phyloP scores from a whole-genome alignment of 2,888 invertebrate genomes.

The Thelaira solivaga region DNA sequence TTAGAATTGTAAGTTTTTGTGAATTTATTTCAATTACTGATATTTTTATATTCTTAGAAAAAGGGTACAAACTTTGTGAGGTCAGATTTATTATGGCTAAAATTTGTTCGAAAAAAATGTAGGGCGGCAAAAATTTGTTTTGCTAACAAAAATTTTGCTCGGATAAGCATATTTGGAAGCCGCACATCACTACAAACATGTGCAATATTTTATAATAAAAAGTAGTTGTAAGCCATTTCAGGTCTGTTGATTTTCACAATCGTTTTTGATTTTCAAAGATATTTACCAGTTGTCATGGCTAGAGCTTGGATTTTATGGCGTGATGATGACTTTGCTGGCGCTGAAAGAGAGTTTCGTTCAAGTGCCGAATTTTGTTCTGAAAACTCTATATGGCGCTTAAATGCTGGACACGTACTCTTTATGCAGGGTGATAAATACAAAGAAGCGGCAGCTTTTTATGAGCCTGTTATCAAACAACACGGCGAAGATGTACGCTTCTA shows the following conservation, averaged over 20 bases:
- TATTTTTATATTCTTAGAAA: no score
- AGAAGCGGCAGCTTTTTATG: conserved; percentile 98
- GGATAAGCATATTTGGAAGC: no score
- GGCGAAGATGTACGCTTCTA: conserved; percentile 84
- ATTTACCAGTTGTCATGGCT: conserved; percentile 99
- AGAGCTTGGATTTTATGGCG: conserved; percentile 99
- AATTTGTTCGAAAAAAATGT: no score
- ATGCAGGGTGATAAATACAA: conserved; percentile 99
- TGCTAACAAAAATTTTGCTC: no score
- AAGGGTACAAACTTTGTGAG: no score
- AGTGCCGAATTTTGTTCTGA: conserved; percentile 99
- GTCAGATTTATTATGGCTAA: no score
- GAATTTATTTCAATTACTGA: no score
- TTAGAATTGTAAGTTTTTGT: conserved; percentile 81
- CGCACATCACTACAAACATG: no score
- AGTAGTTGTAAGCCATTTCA: no score
- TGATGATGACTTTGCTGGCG: conserved; percentile 94
- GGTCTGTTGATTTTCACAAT: background rate
- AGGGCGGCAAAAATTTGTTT: no score
- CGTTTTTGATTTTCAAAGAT: conserved; percentile 78
- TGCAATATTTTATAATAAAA: no score
- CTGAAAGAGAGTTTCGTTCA: conserved; percentile 97
- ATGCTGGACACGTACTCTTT: conserved; percentile 98
- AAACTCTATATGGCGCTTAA: conserved; percentile 97
- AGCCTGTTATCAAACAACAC: conserved; percentile 96